Base-by-base conservation (phyloP, 1,140 invertebrate genomes). In the Scaptomyza hsui region DNA sequence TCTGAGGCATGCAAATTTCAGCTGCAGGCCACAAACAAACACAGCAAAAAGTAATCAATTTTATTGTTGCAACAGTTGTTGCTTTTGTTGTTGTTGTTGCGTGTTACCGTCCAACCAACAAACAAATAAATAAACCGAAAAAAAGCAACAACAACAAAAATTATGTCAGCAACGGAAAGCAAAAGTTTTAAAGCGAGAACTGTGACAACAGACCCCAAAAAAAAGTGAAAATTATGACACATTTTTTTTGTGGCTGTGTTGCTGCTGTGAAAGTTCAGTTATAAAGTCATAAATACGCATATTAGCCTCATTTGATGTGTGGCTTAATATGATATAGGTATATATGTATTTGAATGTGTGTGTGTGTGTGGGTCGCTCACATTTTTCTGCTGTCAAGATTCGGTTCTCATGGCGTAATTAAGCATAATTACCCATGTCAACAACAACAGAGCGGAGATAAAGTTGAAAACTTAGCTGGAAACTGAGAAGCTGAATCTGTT, bases 141-240 rank as follows among this genome's bases (percentile, higher is more conserved):
- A 78, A 63, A n/a, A n/a, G n/a, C n/a, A 78, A 70, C 44, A 63
- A 16, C 75, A 42, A 70, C 37, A 53, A 74, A 78, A 83, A 83
- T 78, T 71, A 78, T 85, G 81, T 72, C 78, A 82, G 74, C 72
- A 62, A 37, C 74, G 21, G 59, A 81, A 80, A 82, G 78, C 77
- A 78, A 83, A 83, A 72, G 49, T 45, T 37, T 45, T 37, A 56
- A 70, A 69, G 21, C 65, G 45, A 60, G 49, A 67, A 78, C 60
- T 74, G 71, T 62, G 47, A 72, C 60, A 78, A 73, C 42, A 72
- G 39, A 29, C 13, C 57, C 65, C 51, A 72, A 63, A 45, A 71
- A 79, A 86, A 86, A 88, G 81, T 86, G 81, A 86, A 85, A 86
- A 85, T 85, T 75, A 77, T 86, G 78, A 75, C 69, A 79, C 67